These are phyloP conservation scores for Pachliopta kotzebuea DNA, from an alignment of 2,888 invertebrate species.

Conservation along the genomic window DNA sequence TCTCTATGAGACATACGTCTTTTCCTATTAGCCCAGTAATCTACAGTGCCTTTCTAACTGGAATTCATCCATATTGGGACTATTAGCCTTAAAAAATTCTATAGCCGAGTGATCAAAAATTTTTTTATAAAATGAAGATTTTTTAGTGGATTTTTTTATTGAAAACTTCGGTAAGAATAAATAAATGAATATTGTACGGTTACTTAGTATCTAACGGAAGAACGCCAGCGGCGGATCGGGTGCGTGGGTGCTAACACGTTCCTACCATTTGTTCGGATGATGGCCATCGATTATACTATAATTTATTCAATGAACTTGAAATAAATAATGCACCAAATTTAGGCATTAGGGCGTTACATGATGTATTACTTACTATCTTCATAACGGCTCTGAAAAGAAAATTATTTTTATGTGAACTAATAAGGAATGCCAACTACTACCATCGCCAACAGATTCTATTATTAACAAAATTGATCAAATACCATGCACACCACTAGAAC, in stretches of 20 bases:
- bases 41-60: no score
- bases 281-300: slow-evolving; percentile 71
- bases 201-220: slow-evolving; percentile 31
- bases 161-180: neutral
- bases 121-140: no score
- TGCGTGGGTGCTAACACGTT: slow-evolving; percentile 66
- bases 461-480: no score
- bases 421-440: neutral
- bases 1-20: no score
- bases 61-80: no score
- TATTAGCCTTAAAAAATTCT: no score
- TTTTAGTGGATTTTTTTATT: neutral
- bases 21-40: no score
- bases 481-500: no score
- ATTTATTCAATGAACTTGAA: slow-evolving; percentile 52
- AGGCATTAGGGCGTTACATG: slow-evolving; percentile 24
- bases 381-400: slow-evolving; percentile 17
- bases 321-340: slow-evolving; percentile 29
- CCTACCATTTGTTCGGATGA: slow-evolving; percentile 72
- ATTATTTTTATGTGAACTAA: neutral
- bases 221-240: slow-evolving; percentile 37
- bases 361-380: slow-evolving; percentile 30
- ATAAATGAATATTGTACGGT: slow-evolving; percentile 8
- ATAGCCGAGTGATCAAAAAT: no score
- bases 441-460: no score